Evolutionary conservation across 1,140 invertebrate species (phyloP).

Genomic region (Carcinoscorpius rotundicauda): DNA sequence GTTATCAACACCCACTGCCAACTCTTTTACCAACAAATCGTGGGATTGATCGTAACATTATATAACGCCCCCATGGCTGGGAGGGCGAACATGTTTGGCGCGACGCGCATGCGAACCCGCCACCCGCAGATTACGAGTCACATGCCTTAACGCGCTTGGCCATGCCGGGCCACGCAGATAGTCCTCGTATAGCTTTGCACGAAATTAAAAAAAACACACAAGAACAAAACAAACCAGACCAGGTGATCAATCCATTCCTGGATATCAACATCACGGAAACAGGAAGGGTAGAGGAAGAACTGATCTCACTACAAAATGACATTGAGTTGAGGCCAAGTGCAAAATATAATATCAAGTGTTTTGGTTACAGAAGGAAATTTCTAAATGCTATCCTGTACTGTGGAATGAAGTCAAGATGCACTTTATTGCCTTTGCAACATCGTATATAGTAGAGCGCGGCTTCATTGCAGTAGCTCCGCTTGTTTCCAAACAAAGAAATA

Average conservation of each 20-base stretch:
- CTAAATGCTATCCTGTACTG: neutral
- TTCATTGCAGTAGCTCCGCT: constrained; percentile 1
- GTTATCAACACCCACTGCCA: too few relatives aligned
- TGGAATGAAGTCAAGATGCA: constrained; percentile 6
- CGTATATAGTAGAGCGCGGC: neutral
- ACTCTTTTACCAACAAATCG: too few relatives aligned
- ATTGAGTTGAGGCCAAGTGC: constrained; percentile 14
- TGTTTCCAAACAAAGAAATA: neutral
- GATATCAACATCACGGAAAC: constrained; percentile 3
- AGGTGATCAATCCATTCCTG: constrained; percentile 16
- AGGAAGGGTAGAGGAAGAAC: constrained; percentile 3
- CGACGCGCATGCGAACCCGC: too few relatives aligned
- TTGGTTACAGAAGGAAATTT: constrained; percentile 17
- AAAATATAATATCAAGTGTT: constrained; percentile 20
- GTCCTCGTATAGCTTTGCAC: too few relatives aligned
- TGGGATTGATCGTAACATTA: too few relatives aligned
- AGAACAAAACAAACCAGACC: neutral
- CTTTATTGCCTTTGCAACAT: constrained; percentile 3
- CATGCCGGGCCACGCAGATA: too few relatives aligned
- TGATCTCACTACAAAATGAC: constrained; percentile 10
- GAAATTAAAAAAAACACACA: too few relatives aligned
- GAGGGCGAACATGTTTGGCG: too few relatives aligned
- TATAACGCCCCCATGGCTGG: too few relatives aligned
- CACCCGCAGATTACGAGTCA: too few relatives aligned
- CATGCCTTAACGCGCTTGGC: too few relatives aligned